Percentiles rank a stretch among this genome's conserved stretches.
Conservation (phyloP, 2,888 invertebrate genomes). For the Athalia rosae region DNA sequence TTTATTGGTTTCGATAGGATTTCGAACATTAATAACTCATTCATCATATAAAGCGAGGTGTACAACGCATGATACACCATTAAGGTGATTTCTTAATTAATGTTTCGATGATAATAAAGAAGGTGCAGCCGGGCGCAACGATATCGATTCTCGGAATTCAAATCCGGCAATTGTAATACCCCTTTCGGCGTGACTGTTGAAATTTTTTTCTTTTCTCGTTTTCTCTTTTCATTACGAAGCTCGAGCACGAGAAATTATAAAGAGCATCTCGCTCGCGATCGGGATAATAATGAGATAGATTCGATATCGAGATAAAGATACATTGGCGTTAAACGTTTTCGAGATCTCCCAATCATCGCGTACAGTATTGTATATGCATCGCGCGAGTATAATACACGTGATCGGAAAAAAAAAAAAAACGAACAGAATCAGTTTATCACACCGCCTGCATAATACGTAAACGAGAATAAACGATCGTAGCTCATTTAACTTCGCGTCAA, state of each 20-base stretch:
- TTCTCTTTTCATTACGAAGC: no score
- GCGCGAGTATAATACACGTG: no score
- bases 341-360: conserved; percentile 14
- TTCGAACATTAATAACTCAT: background rate
- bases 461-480: no score
- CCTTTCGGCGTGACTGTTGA: conserved; percentile 40
- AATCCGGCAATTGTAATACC: conserved; percentile 29
- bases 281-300: conserved; percentile 29
- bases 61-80: conserved; percentile 10
- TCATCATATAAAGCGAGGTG: conserved; percentile 3
- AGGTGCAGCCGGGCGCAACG: conserved; percentile 14
- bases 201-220: background rate
- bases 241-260: no score
- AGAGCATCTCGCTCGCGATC: conserved; percentile 27
- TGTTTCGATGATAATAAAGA: conserved; percentile 24
- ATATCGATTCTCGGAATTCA: conserved; percentile 45
- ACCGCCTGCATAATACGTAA: no score
- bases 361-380: no score
- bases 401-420: no score
- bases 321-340: conserved; percentile 11
- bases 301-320: conserved; percentile 13
- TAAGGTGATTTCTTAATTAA: conserved; percentile 47
- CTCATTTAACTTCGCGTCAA: no score
- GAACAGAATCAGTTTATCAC: no score
- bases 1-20: background rate